Percentiles rank a stretch among this genome's conserved stretches.
phyloP scores from a whole-genome alignment of 2,797 vertebrate genomes.

The Tarsius wallacei region DNA sequence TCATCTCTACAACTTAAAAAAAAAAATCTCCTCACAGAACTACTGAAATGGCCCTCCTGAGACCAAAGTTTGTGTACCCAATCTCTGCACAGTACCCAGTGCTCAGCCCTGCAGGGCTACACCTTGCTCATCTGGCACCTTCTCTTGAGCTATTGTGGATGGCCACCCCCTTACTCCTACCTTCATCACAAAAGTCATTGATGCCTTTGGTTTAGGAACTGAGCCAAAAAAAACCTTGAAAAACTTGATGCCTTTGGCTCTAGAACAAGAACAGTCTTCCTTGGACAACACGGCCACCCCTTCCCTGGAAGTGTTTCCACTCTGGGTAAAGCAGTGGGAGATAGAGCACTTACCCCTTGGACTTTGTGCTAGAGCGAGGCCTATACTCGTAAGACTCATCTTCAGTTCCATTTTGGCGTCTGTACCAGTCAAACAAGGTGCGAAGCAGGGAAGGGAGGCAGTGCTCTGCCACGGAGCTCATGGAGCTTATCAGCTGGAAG shows the following conservation, averaged over 20 bases:
- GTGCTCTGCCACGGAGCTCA: conserved; percentile 99
- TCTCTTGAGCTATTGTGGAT: neutral
- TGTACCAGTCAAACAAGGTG: conserved; percentile 99
- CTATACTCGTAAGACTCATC: conserved; percentile 99
- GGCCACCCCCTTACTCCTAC: neutral
- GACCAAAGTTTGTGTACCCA: neutral
- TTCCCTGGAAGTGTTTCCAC: neutral
- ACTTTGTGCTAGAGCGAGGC: conserved; percentile 98
- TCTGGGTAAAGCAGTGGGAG: neutral
- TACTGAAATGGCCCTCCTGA: neutral
- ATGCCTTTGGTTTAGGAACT: neutral
- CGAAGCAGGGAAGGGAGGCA: conserved; percentile 99
- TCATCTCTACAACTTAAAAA: too few species aligned
- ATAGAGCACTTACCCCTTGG: conserved; percentile 95
- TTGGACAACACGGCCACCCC: neutral
- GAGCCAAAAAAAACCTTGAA: too few species aligned
- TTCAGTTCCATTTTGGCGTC: conserved; percentile 98
- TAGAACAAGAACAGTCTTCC: neutral
- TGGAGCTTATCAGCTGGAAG: conserved; percentile 99
- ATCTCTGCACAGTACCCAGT: neutral
- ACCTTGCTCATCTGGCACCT: neutral
- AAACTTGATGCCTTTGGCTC: too few species aligned
- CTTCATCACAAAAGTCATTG: neutral
- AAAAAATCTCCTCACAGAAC: neutral
- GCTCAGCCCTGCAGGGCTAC: neutral